Conservation (phyloP, 1,140 invertebrate species). For the Drosophila navojoa region DNA sequence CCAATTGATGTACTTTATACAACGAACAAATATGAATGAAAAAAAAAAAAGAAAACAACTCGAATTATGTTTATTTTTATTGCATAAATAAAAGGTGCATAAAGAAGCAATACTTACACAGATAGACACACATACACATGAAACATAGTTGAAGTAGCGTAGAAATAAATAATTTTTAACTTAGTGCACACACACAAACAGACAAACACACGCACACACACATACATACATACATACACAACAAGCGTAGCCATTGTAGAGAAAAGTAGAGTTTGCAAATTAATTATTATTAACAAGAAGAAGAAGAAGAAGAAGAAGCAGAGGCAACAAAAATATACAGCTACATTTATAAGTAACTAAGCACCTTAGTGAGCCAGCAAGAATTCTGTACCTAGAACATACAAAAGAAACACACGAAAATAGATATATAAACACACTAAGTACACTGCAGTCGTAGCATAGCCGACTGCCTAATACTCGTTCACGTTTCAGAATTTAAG, state of each 20-base stretch:
- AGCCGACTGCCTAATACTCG: too few relatives aligned
- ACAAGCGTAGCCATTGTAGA: slow-evolving; percentile 71
- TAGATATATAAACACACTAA: not conserved
- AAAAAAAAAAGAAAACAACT: slow-evolving; percentile 21
- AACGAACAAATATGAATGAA: slow-evolving; percentile 56
- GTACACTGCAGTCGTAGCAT: too few relatives aligned
- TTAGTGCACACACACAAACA: slow-evolving; percentile 56
- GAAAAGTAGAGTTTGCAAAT: slow-evolving; percentile 72
- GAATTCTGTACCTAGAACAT: slow-evolving; percentile 74
- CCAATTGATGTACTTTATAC: slow-evolving; percentile 82
- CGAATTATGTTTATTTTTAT: slow-evolving; percentile 71
- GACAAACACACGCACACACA: slow-evolving; percentile 31
- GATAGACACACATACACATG: slow-evolving; percentile 31
- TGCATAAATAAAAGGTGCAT: slow-evolving; percentile 64
- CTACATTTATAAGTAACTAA: slow-evolving; percentile 65
- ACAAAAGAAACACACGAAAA: slow-evolving; percentile 6
- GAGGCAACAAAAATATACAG: slow-evolving; percentile 23
- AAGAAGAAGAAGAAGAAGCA: slow-evolving; percentile 17
- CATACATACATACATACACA: slow-evolving; percentile 22
- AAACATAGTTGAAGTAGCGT: slow-evolving; percentile 68
- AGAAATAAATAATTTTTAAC: slow-evolving; percentile 72
- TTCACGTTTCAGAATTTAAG: too few relatives aligned
- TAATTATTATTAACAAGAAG: slow-evolving; percentile 53
- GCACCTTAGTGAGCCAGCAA: slow-evolving; percentile 72
- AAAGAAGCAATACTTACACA: slow-evolving; percentile 52